Evolutionary conservation across 2,888 invertebrate genomes (phyloP), one percentile per base, ranked within the genome.

Genomic region (Poecilobothrus nobilitatus): DNA sequence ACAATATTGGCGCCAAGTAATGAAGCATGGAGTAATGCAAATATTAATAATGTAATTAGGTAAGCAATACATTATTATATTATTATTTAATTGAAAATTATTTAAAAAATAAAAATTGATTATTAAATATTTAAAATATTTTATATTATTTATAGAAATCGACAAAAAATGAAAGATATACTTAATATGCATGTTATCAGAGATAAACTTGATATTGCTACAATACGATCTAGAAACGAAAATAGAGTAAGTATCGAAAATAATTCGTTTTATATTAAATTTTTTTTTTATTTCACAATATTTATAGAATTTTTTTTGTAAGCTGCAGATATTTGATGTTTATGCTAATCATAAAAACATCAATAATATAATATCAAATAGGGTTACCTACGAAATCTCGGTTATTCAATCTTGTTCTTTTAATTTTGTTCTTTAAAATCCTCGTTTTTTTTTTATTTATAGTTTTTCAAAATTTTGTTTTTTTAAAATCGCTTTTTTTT

Each of bases 1-100:
- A 95, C 95, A 4, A 84, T 95, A 69, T 92, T 95, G 79, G 94
- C 94, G 1, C 95, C 95, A 0, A 92, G 92, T 76, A 95, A 95
- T 78, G 90, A 90, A 71, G 95, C 95, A 18, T 91, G 94, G 88
- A 86, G 87, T 66, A 88, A 89, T 73, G 86, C 88, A 65, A 88
- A 88, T 72, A 86, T 93, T n/a, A 86, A 88, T 75, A 86, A 88
- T 76, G 85, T 92, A 71, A 82, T 88, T 68, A 84, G 86, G 87
- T 87, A 74, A 7, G 22, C n/a, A n/a, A n/a, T n/a, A n/a, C n/a
- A n/a, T n/a, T n/a, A n/a, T 63, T 44, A 12, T 10, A 44, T 44
- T 44, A 44, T 10, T 44, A 10, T 44, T 44, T 15, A 12, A 15
- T 27, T 12, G 22, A 12, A 6, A 22, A 63, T 15, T 63, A 63